phyloP scores from a whole-genome alignment of 2,797 vertebrate species.

The Phoxinus dragarum region DNA sequence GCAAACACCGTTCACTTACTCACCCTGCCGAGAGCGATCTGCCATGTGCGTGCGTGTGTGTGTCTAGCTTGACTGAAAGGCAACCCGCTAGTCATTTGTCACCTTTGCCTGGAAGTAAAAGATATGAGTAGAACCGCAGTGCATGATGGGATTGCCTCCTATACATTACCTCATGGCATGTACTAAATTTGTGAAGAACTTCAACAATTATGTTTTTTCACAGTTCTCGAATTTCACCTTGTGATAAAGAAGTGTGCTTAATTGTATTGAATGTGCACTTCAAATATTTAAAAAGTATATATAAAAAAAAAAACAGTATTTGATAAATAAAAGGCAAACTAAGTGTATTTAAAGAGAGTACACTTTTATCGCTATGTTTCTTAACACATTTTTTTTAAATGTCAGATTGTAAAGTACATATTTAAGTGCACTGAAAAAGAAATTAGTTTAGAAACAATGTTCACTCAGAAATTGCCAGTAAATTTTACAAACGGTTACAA shows the following conservation, averaged over 20 bases:
- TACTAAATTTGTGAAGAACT: not conserved
- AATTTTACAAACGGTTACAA: not conserved
- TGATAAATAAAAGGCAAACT: not conserved
- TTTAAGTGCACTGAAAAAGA: not conserved
- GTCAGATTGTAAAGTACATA: not conserved
- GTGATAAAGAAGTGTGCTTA: not conserved
- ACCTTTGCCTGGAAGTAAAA: slow-evolving; percentile 23
- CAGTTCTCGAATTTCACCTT: not conserved
- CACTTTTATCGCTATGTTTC: not conserved
- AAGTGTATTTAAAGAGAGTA: not conserved
- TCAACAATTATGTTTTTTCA: not conserved
- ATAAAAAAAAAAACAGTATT: too few relatives aligned
- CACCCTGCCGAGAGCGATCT: slow-evolving; percentile 39
- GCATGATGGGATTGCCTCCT: not conserved
- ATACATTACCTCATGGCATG: not conserved
- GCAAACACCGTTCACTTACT: slow-evolving; percentile 57
- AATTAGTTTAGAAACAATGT: not conserved
- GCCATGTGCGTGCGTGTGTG: slow-evolving; percentile 42
- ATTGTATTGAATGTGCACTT: not conserved
- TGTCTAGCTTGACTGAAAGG: slow-evolving; percentile 40
- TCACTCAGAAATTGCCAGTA: not conserved
- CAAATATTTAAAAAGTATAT: not conserved
- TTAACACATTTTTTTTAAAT: not conserved
- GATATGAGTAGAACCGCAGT: not conserved
- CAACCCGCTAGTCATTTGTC: slow-evolving; percentile 2